Evolutionary conservation across 2,797 vertebrate species (phyloP), one percentile per base, ranked within the genome.

Genomic region (Pipistrellus pygmaeus): DNA sequence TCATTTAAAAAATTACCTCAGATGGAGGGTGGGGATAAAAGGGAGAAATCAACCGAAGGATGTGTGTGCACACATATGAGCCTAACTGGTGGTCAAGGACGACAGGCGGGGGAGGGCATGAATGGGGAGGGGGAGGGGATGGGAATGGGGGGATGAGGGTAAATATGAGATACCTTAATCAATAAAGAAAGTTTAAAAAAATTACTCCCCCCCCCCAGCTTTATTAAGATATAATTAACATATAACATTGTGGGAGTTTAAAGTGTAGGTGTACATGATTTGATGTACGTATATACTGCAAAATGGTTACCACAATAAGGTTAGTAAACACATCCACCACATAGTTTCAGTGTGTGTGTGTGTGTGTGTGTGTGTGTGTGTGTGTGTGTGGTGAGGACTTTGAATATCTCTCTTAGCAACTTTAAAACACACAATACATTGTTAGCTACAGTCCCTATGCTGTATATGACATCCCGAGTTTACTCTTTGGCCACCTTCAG

Each of bases 341-440:
- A 64, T 35, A 85, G 53, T 80, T 85, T 78, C 12, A 44, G 46
- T 83, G 18, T 73, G 25, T 64, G 21, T 41, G 18, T 69, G n/a
- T 27, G 27, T 2, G 13, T 30, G 71, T 13, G 41, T 32, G 27
- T 20, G 35, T 68, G 30, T 32, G 35, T 14, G 25, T n/a, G n/a
- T 9, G 15, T 5, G 27, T 17, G 72, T 35, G 30, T 23, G 53
- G 53, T 64, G 13, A 85, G 55, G 41, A 94, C 32, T 66, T 78
- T 38, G 35, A 94, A 73, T 38, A 72, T 64, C 55, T 88, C 62
- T 84, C 81, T 78, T 80, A 85, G 66, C 73, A 94, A 94, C 81
- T 90, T 84, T 90, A 90, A 90, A 90, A 64, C 23, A 72, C 7
- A 72, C 18, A 46, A 35, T 85, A 18, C 32, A 35, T 35, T 48